phyloP scores from a whole-genome alignment of 2,888 invertebrate species.

The Pristionchus arcanus region DNA sequence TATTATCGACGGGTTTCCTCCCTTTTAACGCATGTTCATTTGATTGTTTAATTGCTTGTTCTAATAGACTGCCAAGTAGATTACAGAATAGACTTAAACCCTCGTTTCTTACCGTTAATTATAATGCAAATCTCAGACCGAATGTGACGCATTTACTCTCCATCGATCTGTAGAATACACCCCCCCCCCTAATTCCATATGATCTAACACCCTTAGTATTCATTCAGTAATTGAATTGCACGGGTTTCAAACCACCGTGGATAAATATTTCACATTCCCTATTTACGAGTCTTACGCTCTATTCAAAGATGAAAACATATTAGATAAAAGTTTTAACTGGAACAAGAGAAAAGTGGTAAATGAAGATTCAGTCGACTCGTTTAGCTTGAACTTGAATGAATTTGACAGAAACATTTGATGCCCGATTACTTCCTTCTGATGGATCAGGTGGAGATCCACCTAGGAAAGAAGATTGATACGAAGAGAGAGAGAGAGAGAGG shows the following conservation, averaged over 20 bases:
- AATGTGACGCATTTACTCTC: neutral
- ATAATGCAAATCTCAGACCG: neutral
- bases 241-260: constrained; percentile 31
- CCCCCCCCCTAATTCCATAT: neutral
- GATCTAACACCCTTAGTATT: neutral
- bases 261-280: neutral
- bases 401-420: neutral
- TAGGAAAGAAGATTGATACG: neutral
- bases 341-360: constrained; percentile 11
- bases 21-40: neutral
- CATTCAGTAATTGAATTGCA: neutral
- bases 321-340: constrained; percentile 31
- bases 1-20: neutral
- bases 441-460: constrained; percentile 17
- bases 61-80: neutral
- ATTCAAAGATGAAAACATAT: no score
- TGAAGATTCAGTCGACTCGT: neutral
- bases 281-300: neutral
- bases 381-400: constrained; percentile 33
- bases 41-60: neutral
- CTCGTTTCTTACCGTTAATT: neutral
- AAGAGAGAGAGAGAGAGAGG: neutral
- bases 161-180: neutral
- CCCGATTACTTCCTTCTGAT: neutral
- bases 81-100: neutral